Conservation (phyloP, 2,797 vertebrate genomes). For the Bovichtus diacanthus region DNA sequence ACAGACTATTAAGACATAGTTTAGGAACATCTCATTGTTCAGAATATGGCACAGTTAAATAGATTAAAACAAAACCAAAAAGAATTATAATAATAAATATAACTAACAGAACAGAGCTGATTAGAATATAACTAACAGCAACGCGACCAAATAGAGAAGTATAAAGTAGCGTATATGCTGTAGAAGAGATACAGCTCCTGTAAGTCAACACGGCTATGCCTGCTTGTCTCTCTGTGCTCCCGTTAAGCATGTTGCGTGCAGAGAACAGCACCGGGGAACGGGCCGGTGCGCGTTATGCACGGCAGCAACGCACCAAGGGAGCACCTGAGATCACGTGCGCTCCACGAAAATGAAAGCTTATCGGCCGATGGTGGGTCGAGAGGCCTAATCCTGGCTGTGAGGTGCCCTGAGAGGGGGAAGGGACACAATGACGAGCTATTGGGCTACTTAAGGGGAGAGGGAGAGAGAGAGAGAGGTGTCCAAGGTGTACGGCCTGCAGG, state of each 20-base stretch:
- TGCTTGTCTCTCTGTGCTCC: background rate
- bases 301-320: conserved; percentile 27
- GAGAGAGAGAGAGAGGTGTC: conserved; percentile 32
- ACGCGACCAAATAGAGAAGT: background rate
- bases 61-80: background rate
- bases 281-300: conserved; percentile 47
- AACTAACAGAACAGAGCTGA: background rate
- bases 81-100: background rate
- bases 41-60: background rate
- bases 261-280: background rate
- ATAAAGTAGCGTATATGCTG: background rate
- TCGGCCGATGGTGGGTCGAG: conserved; percentile 40
- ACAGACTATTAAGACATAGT: no score
- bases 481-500: conserved; percentile 76
- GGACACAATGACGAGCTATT: conserved; percentile 39
- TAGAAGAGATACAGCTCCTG: background rate
- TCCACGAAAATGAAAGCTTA: conserved; percentile 57
- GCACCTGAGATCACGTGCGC: conserved; percentile 55
- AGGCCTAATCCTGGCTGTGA: conserved; percentile 72
- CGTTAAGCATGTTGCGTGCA: conserved; percentile 43
- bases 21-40: background rate
- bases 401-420: conserved; percentile 20
- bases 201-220: background rate
- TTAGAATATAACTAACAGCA: background rate
- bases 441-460: conserved; percentile 54